Evolutionary conservation across 1,140 invertebrate species (phyloP), one percentile per base, ranked within the genome.

Genomic region (Apis florea): DNA sequence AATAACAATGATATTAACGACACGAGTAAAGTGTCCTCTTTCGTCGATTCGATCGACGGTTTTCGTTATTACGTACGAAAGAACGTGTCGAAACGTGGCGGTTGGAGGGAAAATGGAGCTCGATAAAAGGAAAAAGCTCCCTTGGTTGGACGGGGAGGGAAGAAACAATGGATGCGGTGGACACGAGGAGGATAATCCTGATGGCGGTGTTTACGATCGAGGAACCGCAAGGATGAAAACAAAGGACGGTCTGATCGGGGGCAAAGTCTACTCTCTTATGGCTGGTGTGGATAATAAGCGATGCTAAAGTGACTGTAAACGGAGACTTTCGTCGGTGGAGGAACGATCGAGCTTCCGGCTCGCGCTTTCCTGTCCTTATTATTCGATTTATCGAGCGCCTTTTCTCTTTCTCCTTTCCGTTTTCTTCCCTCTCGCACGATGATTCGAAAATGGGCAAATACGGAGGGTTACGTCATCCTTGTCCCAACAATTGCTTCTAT

Each of bases 201-300:
- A n/a, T n/a, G 31, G 31, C 5, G 53, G 24, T 76, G 61, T 85
- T 85, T 85, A 83, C 53, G 81, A 83, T 74, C 63, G 59, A 79
- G 67, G 47, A 67, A 83, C 68, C 76, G 53, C 76, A 80, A 83
- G 76, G 74, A 69, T 58, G 24, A 82, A 67, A 83, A 61, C 68
- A 79, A 83, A 77, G 19, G 71, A 79, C 26, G 54, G 19, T 59
- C 74, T 82, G 19, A 47, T 73, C 54, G 17, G 47, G 63, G 11
- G 11, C 49, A 47, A 0, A 74, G 59, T 63, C 80, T 31, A 56
- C 66, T 70, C 66, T 70, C 49, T 61, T 63, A 59, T n/a, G 69
- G 40, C 2, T 19, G 63, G 21, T 63, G 40, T 11, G 73, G 74
- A 78, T 82, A 82, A 84, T 82, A 78, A 70, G 54, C 51, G 68